Evolutionary conservation across 2,113 vertebrate species (phyloP).

Genomic region (Nyctereutes procyonoides): DNA sequence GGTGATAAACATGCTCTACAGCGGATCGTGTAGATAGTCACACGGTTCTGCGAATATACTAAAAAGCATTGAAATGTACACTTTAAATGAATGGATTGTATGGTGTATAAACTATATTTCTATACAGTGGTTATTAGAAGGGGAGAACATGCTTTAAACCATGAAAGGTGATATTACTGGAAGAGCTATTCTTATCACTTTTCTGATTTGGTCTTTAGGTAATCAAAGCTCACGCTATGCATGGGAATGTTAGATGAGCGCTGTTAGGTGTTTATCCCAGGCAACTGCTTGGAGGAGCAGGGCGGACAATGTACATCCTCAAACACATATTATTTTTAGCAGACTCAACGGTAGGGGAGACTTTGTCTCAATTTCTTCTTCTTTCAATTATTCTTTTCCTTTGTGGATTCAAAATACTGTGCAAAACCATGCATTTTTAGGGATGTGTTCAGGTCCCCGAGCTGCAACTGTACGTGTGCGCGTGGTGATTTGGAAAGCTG

Average conservation of each 20-base stretch:
- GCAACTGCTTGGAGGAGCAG: background rate
- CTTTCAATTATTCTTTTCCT: background rate
- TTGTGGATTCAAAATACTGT: background rate
- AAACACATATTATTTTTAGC: background rate
- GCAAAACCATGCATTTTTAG: background rate
- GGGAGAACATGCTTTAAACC: background rate
- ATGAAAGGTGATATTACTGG: background rate
- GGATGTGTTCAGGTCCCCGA: rapidly evolving
- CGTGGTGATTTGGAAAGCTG: background rate
- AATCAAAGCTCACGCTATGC: background rate
- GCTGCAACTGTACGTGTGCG: background rate
- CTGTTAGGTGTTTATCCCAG: background rate
- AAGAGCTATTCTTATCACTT: background rate
- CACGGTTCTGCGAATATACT: background rate
- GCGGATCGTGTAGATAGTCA: background rate
- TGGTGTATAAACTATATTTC: background rate
- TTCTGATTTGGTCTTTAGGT: background rate
- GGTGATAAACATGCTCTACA: background rate
- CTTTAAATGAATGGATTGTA: background rate
- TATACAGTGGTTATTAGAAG: background rate
- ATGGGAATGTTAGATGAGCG: background rate
- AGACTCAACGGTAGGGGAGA: background rate
- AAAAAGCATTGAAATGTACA: background rate
- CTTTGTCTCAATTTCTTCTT: background rate
- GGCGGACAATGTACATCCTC: background rate